Conservation (phyloP, 2,888 invertebrate species). For the Carcina quercana region DNA sequence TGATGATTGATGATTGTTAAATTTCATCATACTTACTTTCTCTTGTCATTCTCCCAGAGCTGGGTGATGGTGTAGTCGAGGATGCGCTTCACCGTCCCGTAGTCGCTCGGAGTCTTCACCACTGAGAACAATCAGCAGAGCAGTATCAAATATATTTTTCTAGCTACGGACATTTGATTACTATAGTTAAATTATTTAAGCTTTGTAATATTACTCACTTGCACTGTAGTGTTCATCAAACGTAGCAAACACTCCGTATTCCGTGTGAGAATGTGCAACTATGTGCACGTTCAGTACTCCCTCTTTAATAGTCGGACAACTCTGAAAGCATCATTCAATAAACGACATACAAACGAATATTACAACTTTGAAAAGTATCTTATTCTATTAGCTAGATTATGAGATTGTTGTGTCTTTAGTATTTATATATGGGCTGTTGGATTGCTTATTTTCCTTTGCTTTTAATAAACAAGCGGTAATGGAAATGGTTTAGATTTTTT, state of each 20-base stretch:
- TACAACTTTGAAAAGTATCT: too few relatives aligned
- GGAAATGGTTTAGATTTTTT: too few relatives aligned
- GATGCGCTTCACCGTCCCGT: constrained; percentile 79
- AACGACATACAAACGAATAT: too few relatives aligned
- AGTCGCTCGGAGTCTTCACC: too few relatives aligned
- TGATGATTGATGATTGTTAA: not conserved
- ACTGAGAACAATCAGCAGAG: not conserved
- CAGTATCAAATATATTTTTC: not conserved
- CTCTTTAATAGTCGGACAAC: constrained; percentile 68
- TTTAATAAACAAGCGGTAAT: too few relatives aligned
- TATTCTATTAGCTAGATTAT: too few relatives aligned
- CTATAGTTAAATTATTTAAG: not conserved
- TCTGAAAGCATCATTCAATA: too few relatives aligned
- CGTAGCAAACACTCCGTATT: constrained; percentile 90
- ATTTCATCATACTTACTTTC: constrained; percentile 73
- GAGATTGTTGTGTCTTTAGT: too few relatives aligned
- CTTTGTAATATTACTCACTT: constrained; percentile 52
- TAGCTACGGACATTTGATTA: not conserved
- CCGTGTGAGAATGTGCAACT: constrained; percentile 89
- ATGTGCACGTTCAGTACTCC: constrained; percentile 82
- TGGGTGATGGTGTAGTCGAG: constrained; percentile 85
- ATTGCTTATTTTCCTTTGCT: too few relatives aligned
- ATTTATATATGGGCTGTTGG: too few relatives aligned
- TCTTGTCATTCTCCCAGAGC: constrained; percentile 73
- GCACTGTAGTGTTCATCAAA: constrained; percentile 91